Evolutionary conservation across 1,140 invertebrate genomes (phyloP), one percentile per base, ranked within the genome.

Genomic region (Elymnias hypermnestra): DNA sequence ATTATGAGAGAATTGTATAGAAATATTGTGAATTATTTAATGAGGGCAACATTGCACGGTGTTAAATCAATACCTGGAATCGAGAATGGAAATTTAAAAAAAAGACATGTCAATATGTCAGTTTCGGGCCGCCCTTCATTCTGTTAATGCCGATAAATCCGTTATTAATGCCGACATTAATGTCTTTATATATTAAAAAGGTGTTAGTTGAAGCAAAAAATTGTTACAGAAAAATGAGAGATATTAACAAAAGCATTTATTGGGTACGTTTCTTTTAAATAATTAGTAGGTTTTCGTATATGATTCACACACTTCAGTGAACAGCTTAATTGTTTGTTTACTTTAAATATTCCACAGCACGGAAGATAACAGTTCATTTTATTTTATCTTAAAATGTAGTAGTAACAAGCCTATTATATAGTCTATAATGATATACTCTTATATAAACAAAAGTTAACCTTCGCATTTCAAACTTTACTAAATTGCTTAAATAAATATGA

Each of bases 181-280:
- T 75, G 74, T 65, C 60, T 64, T 59, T 53, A 31, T 58, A 59
- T 49, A 68, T 75, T 50, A 78, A 70, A 65, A 73, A 72, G 23
- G 26, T 72, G 48, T 56, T 75, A 45, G 59, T 54, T 22, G 45
- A 54, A 33, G 68, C 56, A 13, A 55, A 63, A 22, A 56, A 72
- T 38, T 67, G 62, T 50, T 74, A 63, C 29, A 75, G 44, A 38
- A 55, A 43, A 25, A 47, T 63, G 3, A 36, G 63, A 21, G 56
- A 70, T 21, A 54, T 57, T 21, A 72, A 65, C 38, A 54, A 55
- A 23, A 69, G 45, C 50, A 57, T 46, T 51, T 64, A 52, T 35
- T 57, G 55, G 70, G 74, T 78, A 63, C 48, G 68, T 74, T 57
- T 55, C 33, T 36, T n/a, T 53, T 14, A 14, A 29, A 53, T 59